These are phyloP conservation scores for Emydura subglobosa DNA, from an alignment of 2,113 vertebrate species.

Conservation along the genomic window DNA sequence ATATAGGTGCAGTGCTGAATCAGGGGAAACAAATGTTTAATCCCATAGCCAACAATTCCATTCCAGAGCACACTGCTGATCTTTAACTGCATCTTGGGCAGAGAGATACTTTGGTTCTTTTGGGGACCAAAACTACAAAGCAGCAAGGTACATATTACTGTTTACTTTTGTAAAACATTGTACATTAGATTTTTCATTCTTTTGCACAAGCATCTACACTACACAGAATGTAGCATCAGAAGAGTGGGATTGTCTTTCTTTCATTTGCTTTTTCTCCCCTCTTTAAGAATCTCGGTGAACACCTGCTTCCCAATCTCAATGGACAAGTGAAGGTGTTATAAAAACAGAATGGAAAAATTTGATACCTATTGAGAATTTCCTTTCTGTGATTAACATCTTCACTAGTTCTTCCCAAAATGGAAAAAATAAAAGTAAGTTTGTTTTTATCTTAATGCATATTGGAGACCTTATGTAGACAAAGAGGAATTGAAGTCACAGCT, in stretches of 20 bases:
- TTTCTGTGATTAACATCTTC: neutral
- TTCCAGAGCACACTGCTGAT: neutral
- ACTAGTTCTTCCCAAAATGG: neutral
- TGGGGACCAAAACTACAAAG: too few relatives aligned
- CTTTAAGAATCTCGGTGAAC: neutral
- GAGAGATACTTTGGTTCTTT: neutral
- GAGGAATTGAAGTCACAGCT: too few relatives aligned
- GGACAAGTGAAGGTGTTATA: neutral
- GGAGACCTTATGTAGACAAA: too few relatives aligned
- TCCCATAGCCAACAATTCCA: neutral
- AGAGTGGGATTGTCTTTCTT: neutral
- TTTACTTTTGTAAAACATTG: neutral
- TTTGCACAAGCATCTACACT: neutral
- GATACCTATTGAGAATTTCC: neutral
- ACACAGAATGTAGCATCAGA: neutral
- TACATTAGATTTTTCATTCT: neutral
- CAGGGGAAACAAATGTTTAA: neutral
- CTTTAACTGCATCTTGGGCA: neutral
- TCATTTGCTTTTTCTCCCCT: neutral
- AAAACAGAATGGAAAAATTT: neutral
- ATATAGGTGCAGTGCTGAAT: neutral
- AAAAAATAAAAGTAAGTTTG: neutral
- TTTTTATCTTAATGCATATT: neutral
- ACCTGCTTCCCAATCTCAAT: neutral
- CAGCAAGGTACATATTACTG: too few relatives aligned